Evolutionary conservation across 2,888 invertebrate species (phyloP), one percentile per base, ranked within the genome.

Genomic region (Atrina japonica): DNA sequence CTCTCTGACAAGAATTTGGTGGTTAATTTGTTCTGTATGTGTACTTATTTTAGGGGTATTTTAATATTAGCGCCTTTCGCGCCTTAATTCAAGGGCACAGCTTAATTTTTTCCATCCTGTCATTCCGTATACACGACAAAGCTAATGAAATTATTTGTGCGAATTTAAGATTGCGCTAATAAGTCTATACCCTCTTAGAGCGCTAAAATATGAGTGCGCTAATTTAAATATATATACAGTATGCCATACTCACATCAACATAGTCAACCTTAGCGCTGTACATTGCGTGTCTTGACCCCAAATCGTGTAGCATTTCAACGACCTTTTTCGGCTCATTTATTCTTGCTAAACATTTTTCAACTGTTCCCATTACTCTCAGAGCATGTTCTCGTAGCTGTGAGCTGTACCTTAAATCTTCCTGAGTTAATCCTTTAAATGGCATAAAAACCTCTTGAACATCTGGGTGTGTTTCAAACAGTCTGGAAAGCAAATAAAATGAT

Each of bases 401-500:
- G 81, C 91, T 92, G 80, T 92, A 91, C 64, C 89, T 88, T 47
- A 92, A 84, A 70, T 92, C 91, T 70, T 92, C 92, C 23, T 89
- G 81, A 29, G 89, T 88, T 71, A 92, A 88, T 1, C 91, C 92
- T 65, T 89, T 91, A 84, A 92, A 92, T 2, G 92, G 91, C 88
- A 91, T 88, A 81, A 92, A 92, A 2, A 91, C 91, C 73, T 92
- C 91, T 78, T 92, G 92, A 6, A 92, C 92, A 74, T 92, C 92
- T 0, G 92, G 92, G 77, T 92, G 92, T 0, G 91, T 92, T 81
- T 92, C 92, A 76, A 92, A 92, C 70, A 92, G 83, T 64, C 92
- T 92, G 88, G 11, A 88, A 77, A 60, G 70, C 21, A 63, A 11
- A 45, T 27, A 25, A 47, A 47, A 41, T 11, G 9, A n/a, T n/a